A percentile compares a stretch with the other conserved stretches of the same genome.
These are phyloP conservation scores for Porites lobata DNA, from an alignment of 92 coral and sea anemone genomes.

Conservation along the genomic window DNA sequence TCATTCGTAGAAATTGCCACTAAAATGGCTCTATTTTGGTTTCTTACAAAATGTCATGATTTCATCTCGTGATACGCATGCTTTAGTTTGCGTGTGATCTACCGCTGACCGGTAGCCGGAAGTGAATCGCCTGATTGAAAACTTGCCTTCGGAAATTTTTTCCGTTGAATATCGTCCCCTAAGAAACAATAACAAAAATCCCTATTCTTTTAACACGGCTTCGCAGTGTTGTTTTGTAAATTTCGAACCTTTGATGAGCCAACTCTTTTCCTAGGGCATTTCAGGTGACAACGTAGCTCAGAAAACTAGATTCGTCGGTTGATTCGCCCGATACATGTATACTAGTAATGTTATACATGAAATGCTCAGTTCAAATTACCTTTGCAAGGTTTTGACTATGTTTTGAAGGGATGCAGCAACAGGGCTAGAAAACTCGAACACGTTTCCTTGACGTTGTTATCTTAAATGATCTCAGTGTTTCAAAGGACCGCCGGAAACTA, in stretches of 20 bases:
- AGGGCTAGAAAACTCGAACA: no score
- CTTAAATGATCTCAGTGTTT: no score
- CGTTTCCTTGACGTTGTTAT: no score
- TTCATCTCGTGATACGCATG: constrained; percentile 56
- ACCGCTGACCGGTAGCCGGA: constrained; percentile 32
- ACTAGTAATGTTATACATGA: no score
- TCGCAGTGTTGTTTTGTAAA: not conserved
- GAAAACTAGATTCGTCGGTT: no score
- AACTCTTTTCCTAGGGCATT: no score
- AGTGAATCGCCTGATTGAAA: not conserved
- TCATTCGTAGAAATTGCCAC: constrained; percentile 82
- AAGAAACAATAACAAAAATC: not conserved
- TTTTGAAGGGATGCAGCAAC: no score
- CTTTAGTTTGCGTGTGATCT: not conserved
- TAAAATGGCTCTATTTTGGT: constrained; percentile 75
- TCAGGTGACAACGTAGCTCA: no score
- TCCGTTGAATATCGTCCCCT: not conserved
- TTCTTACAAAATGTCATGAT: constrained; percentile 77
- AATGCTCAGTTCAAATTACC: no score
- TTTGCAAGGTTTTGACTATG: no score
- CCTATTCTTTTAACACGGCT: not conserved
- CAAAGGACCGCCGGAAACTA: no score
- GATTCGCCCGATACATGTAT: no score
- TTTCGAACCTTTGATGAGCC: not conserved
- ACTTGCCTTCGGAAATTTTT: not conserved